phyloP scores from a whole-genome alignment of 1,140 invertebrate genomes.

The Argopecten irradians region DNA sequence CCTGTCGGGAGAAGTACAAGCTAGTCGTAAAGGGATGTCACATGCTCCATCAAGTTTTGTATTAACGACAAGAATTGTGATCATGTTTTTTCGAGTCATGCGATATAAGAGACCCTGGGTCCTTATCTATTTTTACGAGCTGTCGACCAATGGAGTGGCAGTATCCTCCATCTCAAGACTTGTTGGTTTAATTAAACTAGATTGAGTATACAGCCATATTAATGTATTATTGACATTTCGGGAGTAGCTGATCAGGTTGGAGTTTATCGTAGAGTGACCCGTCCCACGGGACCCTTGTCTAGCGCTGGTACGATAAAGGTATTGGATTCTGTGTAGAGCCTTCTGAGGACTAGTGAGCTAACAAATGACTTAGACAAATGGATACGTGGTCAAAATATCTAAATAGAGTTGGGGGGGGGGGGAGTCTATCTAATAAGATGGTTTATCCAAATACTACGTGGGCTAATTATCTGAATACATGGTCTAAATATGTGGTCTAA shows the following conservation, averaged over 20 bases:
- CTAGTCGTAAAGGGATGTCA: not conserved
- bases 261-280: conserved; percentile 2
- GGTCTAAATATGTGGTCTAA: no score
- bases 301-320: not conserved
- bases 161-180: not conserved
- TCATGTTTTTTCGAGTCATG: conserved; percentile 20
- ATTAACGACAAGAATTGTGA: not conserved
- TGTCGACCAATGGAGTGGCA: not conserved
- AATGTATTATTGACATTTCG: not conserved
- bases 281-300: not conserved
- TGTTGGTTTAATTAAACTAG: conserved; percentile 1
- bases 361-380: not conserved
- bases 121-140: conserved; percentile 11
- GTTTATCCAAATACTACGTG: no score
- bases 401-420: no score
- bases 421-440: no score
- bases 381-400: not conserved
- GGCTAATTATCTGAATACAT: no score
- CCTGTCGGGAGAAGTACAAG: not conserved
- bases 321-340: not conserved
- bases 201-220: conserved; percentile 12
- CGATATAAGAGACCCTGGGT: not conserved
- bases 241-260: not conserved
- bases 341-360: not conserved
- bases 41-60: not conserved